Conservation (phyloP, 35 echinoderm and acorn worm species). For the Heliocidaris tuberculata region DNA sequence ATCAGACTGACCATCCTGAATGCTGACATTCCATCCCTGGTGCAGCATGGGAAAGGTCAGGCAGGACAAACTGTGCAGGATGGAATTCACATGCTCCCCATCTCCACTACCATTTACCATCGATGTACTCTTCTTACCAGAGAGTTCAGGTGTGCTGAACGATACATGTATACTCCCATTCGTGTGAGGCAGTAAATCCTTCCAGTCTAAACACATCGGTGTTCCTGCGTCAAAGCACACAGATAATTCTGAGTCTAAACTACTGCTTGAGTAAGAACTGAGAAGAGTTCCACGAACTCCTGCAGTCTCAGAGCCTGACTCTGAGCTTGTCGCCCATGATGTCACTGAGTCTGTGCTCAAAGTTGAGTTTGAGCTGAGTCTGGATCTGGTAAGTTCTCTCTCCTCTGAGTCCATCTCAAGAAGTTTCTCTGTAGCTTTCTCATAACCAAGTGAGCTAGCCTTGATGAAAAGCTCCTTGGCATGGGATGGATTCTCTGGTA, state of each 20-base stretch:
- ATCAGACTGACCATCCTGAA: not conserved
- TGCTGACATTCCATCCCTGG: not conserved
- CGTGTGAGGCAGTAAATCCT: not conserved
- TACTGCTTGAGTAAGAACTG: not conserved
- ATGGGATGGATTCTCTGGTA: constrained; percentile 16
- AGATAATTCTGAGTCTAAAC: not conserved
- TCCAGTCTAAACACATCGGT: not conserved
- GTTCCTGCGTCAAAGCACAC: not conserved
- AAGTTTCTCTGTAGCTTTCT: constrained; percentile 37
- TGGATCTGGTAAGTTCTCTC: not conserved
- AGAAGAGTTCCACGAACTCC: not conserved
- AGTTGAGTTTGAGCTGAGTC: not conserved
- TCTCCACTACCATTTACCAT: not conserved
- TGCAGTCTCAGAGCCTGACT: not conserved
- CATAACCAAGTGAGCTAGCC: constrained; percentile 6
- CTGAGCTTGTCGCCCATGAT: not conserved
- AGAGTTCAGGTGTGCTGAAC: constrained; percentile 28
- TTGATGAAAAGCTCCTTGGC: constrained; percentile 21
- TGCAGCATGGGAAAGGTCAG: not conserved
- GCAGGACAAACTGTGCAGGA: constrained; percentile 26
- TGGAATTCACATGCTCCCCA: not conserved
- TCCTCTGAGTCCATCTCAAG: constrained; percentile 20
- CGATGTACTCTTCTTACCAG: not conserved
- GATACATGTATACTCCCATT: not conserved
- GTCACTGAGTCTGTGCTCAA: not conserved